Conservation (phyloP, 2,797 vertebrate species). For the Steatocranus sp. region DNA sequence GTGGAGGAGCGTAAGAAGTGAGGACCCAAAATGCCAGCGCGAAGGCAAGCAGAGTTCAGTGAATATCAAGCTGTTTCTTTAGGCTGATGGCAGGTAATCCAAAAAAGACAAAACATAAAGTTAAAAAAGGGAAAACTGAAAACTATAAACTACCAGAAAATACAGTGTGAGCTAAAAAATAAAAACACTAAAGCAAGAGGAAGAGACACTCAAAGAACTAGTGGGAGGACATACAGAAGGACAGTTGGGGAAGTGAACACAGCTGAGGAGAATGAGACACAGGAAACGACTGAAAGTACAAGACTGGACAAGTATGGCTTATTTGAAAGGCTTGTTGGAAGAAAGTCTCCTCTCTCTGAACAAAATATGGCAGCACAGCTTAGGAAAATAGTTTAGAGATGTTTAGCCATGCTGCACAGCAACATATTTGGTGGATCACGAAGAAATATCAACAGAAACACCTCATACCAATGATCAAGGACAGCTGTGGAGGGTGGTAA, state of each 20-base stretch:
- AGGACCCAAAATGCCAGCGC: background rate
- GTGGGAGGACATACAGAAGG: background rate
- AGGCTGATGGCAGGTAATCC: background rate
- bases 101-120: background rate
- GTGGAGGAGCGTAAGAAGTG: background rate
- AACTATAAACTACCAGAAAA: background rate
- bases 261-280: background rate
- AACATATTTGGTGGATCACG: background rate
- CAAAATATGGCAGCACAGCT: background rate
- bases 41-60: background rate
- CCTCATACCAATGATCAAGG: background rate
- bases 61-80: background rate
- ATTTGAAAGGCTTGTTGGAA: background rate
- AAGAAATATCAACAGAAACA: background rate
- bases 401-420: background rate
- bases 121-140: background rate
- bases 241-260: background rate
- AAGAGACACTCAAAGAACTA: background rate
- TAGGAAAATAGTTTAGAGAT: background rate
- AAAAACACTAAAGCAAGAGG: background rate
- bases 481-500: background rate
- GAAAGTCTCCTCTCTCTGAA: background rate
- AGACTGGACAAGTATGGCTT: background rate
- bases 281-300: background rate
- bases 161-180: background rate